Evolutionary conservation across 2,113 vertebrate genomes (phyloP).

Genomic region (Tichodroma muraria): DNA sequence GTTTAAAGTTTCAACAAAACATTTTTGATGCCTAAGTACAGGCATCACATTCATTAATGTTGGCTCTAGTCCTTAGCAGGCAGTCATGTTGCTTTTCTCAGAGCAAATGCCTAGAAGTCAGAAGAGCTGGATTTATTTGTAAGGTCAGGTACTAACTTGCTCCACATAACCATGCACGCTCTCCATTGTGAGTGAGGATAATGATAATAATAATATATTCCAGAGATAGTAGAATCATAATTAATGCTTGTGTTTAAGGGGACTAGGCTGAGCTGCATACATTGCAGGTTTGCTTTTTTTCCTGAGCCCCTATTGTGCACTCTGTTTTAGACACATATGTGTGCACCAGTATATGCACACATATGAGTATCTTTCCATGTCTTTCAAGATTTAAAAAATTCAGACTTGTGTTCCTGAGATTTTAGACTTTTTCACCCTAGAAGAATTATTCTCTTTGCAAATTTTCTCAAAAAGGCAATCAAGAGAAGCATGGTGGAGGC

Average conservation of each 20-base stretch:
- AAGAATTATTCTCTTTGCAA: constrained; percentile 14
- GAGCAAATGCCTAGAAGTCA: background rate
- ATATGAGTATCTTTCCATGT: background rate
- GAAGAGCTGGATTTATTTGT: background rate
- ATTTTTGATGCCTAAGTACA: background rate
- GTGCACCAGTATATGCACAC: background rate
- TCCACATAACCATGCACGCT: background rate
- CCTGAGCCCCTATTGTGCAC: background rate
- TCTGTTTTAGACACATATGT: background rate
- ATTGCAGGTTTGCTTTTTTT: background rate
- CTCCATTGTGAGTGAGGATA: background rate
- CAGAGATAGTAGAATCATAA: background rate
- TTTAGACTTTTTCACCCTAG: background rate
- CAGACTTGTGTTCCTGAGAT: background rate
- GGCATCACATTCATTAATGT: background rate
- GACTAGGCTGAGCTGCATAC: background rate
- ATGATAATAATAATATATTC: background rate
- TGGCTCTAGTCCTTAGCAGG: background rate
- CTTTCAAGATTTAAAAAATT: background rate
- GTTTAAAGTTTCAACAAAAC: background rate
- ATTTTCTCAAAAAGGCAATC: constrained; percentile 2
- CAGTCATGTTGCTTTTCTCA: background rate
- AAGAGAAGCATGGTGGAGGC: background rate
- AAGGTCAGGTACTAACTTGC: background rate
- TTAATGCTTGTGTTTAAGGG: background rate